These are phyloP conservation scores for Procavia capensis DNA, from an alignment of 2,113 vertebrate genomes.

Conservation along the genomic window DNA sequence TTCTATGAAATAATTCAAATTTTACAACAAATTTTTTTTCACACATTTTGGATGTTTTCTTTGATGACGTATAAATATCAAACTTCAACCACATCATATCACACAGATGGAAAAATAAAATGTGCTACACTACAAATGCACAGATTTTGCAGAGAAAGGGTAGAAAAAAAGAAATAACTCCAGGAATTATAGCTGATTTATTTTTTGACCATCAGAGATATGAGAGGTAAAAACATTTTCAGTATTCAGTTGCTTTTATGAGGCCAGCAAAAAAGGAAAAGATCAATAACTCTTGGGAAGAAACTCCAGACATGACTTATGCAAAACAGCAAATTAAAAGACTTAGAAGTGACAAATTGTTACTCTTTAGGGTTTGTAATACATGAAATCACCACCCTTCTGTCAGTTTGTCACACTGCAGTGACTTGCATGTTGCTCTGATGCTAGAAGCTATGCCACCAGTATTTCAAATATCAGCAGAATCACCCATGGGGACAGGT, in stretches of 20 bases:
- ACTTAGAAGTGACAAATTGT: constrained; percentile 16
- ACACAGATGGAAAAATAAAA: constrained; percentile 48
- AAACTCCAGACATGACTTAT: background rate
- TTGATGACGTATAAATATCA: constrained; percentile 22
- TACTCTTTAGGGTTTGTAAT: constrained; percentile 19
- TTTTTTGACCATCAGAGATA: background rate
- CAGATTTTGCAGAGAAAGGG: background rate
- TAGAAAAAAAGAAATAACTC: background rate
- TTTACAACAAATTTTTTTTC: constrained; percentile 20
- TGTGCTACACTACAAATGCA: background rate
- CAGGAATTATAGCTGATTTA: background rate
- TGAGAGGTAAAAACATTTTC: background rate
- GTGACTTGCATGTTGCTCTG: background rate
- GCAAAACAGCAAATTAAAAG: background rate
- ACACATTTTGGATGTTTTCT: constrained; percentile 38
- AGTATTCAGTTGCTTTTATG: background rate
- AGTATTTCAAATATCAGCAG: background rate
- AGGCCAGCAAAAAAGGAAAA: background rate
- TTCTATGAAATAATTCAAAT: constrained; percentile 15
- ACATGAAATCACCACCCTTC: background rate
- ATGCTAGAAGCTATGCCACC: background rate
- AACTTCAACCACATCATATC: constrained; percentile 27
- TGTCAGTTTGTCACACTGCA: background rate
- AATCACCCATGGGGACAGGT: background rate
- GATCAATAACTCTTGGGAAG: background rate